Evolutionary conservation across 2,797 vertebrate genomes (phyloP).

Genomic region (Sternotherus odoratus): DNA sequence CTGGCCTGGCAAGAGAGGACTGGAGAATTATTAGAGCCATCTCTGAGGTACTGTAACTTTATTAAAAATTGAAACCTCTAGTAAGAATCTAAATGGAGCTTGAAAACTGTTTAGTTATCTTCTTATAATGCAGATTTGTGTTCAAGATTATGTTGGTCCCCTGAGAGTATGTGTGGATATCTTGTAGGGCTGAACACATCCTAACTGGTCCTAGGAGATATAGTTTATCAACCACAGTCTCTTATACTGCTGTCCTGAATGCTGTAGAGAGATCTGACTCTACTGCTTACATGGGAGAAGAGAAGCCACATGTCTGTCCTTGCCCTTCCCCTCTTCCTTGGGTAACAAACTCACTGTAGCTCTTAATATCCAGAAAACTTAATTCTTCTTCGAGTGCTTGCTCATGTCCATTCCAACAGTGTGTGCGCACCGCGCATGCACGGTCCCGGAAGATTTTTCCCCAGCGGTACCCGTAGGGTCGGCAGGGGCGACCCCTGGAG

Average conservation of each 20-base stretch:
- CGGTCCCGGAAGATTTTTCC: too few species aligned
- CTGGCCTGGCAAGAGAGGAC: conserved; percentile 95
- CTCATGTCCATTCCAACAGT: too few species aligned
- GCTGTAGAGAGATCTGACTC: neutral
- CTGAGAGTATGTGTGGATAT: neutral
- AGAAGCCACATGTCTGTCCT: neutral
- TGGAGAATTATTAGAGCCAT: conserved; percentile 96
- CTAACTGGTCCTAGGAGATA: neutral
- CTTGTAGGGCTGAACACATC: neutral
- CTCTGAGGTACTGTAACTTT: conserved; percentile 88
- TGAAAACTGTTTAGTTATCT: neutral
- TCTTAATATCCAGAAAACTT: neutral
- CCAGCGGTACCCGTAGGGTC: too few species aligned
- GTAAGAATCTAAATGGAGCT: neutral
- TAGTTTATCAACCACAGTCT: neutral
- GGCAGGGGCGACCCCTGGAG: too few species aligned
- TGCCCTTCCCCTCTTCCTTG: neutral
- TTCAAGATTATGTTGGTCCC: neutral
- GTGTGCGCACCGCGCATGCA: too few species aligned
- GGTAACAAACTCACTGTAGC: neutral
- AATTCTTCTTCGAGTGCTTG: too few species aligned
- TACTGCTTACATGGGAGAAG: neutral
- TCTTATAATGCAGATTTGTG: neutral
- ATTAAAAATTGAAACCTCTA: neutral
- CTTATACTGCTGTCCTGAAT: neutral